Evolutionary conservation across 92 coral and sea anemone species (phyloP).

Genomic region (Blastomussa wellsi): DNA sequence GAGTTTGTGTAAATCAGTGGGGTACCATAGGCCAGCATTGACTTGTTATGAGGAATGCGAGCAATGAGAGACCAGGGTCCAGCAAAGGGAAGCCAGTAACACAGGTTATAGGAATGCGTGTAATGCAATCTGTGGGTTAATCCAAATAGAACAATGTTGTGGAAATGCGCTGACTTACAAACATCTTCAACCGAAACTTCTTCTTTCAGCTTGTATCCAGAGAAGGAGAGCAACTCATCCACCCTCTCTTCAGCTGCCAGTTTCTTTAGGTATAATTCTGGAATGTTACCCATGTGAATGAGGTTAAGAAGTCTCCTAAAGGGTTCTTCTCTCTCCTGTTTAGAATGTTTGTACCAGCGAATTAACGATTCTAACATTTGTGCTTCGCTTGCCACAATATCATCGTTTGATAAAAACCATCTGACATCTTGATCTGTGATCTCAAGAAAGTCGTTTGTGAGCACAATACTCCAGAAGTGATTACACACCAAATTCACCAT

Average conservation of each 20-base stretch:
- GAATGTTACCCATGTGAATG: constrained; percentile 53
- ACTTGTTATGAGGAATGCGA: constrained; percentile 59
- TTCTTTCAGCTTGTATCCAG: constrained; percentile 54
- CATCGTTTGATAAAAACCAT: constrained; percentile 59
- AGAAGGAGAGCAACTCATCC: constrained; percentile 36
- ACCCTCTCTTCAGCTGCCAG: constrained; percentile 38
- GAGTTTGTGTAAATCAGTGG: constrained; percentile 47
- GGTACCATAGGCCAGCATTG: constrained; percentile 50
- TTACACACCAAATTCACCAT: constrained; percentile 48
- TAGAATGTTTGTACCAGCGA: constrained; percentile 56
- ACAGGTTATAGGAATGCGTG: constrained; percentile 49
- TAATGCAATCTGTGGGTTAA: constrained; percentile 50
- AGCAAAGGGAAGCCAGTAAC: constrained; percentile 68
- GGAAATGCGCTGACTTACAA: constrained; percentile 39
- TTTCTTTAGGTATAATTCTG: constrained; percentile 55
- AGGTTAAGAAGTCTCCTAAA: constrained; percentile 51
- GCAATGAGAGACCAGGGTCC: constrained; percentile 65
- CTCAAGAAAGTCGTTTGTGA: constrained; percentile 46
- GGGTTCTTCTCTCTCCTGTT: constrained; percentile 40
- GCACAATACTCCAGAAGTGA: constrained; percentile 49
- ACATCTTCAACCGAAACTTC: constrained; percentile 46
- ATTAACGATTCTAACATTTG: constrained; percentile 56
- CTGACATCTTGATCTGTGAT: constrained; percentile 53
- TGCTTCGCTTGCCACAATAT: constrained; percentile 67
- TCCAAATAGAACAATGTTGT: constrained; percentile 65